These are phyloP conservation scores for Pocillopora meandrina DNA, from an alignment of 92 coral and sea anemone genomes.

Conservation along the genomic window DNA sequence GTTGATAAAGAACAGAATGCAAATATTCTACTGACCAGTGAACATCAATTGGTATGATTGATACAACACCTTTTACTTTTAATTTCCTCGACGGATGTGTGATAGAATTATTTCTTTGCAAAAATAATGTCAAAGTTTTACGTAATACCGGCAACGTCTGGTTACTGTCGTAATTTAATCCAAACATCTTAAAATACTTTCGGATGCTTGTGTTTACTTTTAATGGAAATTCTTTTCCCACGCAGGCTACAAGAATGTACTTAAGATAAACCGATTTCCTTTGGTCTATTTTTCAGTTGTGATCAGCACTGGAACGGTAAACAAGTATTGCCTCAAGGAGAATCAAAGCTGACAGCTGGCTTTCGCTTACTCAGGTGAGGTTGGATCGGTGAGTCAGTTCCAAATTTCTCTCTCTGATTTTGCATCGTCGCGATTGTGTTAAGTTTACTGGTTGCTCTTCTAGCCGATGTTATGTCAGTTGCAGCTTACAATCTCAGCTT, in stretches of 20 bases:
- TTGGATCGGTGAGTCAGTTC: not conserved
- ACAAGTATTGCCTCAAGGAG: not conserved
- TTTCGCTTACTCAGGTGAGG: not conserved
- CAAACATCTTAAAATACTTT: not conserved
- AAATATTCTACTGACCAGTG: not conserved
- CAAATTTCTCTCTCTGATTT: not conserved
- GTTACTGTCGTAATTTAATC: not conserved
- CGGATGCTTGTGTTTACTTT: slow-evolving; percentile 16
- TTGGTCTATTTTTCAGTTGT: not conserved
- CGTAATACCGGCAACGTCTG: not conserved
- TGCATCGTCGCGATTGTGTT: not conserved
- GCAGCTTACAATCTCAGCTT: no score
- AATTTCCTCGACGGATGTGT: slow-evolving; percentile 7
- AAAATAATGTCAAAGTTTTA: slow-evolving; percentile 1
- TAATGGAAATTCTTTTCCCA: slow-evolving; percentile 8
- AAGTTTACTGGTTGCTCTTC: no score
- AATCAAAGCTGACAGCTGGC: slow-evolving; percentile 6
- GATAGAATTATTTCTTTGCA: not conserved
- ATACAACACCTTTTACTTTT: not conserved
- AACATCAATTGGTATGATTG: not conserved
- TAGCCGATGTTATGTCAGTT: no score
- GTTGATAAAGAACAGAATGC: slow-evolving; percentile 1
- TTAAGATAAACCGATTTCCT: not conserved
- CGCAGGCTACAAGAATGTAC: slow-evolving; percentile 5
- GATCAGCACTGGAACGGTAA: not conserved